Evolutionary conservation across 2,797 vertebrate genomes (phyloP), one percentile per base, ranked within the genome.

Genomic region (Microctenopoma lineatum): DNA sequence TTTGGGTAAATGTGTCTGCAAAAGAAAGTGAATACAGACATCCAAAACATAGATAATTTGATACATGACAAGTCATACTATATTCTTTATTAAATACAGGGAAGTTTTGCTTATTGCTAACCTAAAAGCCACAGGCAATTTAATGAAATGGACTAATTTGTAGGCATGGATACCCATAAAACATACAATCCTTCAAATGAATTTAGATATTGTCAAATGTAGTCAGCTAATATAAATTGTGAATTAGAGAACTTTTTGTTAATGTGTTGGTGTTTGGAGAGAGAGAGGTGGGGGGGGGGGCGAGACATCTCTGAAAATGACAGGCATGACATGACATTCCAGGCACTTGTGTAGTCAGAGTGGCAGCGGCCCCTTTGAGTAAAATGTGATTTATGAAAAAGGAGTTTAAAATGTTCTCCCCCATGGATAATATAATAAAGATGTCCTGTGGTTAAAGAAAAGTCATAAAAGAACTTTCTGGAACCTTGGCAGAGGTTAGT

Each of bases 371-470:
- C 44, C 14, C 39, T 39, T 26, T 55, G 0, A 34, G 8, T 53
- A 58, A 21, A 1, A 41, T 5, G 11, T 34, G 12, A 27, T 59
- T 64, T 25, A 18, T 8, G 7, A 4, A 4, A 4, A 42, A 50
- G 38, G 3, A 25, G 10, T 32, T 50, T 15, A 21, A 2, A 45
- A 18, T 25, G n/a, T 56, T 7, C 16, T 25, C n/a, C 18, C 10
- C 0, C 0, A 14, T 42, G 6, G 16, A n/a, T 2, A 0, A 12
- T 39, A 18, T 18, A 47, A 34, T 18, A 4, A 39, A 57, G 8
- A 59, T 68, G 27, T 44, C 6, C n/a, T 34, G 47, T 7, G 27
- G 59, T 26, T 18, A 42, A 26, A 60, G 45, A 67, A 13, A 4
- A 27, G 11, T 21, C 27, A 3, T 1, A 13, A 10, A 41, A 18